Conservation (phyloP, 1,140 invertebrate species). For the Hyposmocoma kahamanoa region DNA sequence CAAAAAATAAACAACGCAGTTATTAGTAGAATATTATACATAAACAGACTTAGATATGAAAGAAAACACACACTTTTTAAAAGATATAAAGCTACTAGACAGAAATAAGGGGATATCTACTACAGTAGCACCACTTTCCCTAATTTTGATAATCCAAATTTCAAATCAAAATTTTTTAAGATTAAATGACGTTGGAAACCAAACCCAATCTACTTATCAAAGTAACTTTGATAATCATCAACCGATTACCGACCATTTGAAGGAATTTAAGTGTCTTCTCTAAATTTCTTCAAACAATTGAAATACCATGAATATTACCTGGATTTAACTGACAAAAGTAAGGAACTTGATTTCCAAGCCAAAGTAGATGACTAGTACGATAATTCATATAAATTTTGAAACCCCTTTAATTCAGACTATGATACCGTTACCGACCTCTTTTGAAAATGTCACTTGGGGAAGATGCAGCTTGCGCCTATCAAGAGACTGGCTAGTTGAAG, state of each 20-base stretch:
- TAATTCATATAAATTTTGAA: not conserved
- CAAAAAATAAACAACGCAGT: slow-evolving; percentile 14
- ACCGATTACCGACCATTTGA: too few species aligned
- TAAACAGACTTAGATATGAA: not conserved
- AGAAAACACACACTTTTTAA: slow-evolving; percentile 22
- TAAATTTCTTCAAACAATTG: too few species aligned
- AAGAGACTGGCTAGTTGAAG: slow-evolving; percentile 55
- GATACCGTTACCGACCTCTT: slow-evolving; percentile 86
- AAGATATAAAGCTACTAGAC: slow-evolving; percentile 6
- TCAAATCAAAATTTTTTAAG: slow-evolving; percentile 12
- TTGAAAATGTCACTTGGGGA: slow-evolving; percentile 87
- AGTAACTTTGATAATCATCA: too few species aligned
- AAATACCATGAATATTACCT: too few species aligned
- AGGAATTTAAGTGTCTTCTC: too few species aligned
- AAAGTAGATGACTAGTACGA: slow-evolving; percentile 18
- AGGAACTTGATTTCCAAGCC: slow-evolving; percentile 15
- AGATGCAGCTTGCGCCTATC: slow-evolving; percentile 78
- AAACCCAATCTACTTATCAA: too few species aligned
- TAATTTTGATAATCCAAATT: slow-evolving; percentile 23
- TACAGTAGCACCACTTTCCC: slow-evolving; percentile 52
- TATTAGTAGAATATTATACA: slow-evolving; percentile 15
- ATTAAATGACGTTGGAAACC: too few species aligned
- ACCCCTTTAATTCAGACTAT: slow-evolving; percentile 68
- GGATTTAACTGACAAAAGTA: too few species aligned
- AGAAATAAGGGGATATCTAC: not conserved